Conservation (phyloP, 2,797 vertebrate genomes). For the Helicolenus hilgendorfi region DNA sequence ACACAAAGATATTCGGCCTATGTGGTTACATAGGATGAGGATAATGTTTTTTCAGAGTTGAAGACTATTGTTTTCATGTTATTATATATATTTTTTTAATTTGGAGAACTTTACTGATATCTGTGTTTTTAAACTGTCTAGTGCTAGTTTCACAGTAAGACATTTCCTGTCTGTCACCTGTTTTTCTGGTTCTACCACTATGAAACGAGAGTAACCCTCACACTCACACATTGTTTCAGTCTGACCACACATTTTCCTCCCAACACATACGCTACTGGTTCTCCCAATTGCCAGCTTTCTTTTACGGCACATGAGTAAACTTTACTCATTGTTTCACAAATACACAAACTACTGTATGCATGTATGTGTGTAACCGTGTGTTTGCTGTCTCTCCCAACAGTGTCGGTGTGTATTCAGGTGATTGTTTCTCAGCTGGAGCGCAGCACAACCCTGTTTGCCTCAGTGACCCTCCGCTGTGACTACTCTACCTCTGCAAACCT, state of each 20-base stretch:
- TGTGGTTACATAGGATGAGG: too few relatives aligned
- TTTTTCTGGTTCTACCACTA: slow-evolving; percentile 85
- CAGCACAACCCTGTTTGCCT: slow-evolving; percentile 92
- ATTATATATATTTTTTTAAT: background rate
- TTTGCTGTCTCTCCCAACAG: slow-evolving; percentile 59
- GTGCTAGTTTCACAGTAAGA: slow-evolving; percentile 68
- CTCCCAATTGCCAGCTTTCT: background rate
- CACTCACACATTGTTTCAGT: slow-evolving; percentile 24
- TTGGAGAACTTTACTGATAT: background rate
- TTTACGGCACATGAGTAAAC: background rate
- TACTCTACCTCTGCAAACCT: slow-evolving; percentile 93
- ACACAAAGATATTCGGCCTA: background rate
- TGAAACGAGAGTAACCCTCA: slow-evolving; percentile 48
- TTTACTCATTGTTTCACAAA: background rate
- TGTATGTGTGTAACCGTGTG: slow-evolving; percentile 13
- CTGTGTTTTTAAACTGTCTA: background rate
- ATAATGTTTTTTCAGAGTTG: background rate
- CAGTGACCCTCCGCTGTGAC: slow-evolving; percentile 92
- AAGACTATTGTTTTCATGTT: background rate
- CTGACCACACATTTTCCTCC: background rate
- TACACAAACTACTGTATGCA: slow-evolving; percentile 57
- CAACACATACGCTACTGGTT: background rate
- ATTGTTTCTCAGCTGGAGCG: slow-evolving; percentile 57
- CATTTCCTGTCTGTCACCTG: slow-evolving; percentile 81
- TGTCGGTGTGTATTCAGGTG: slow-evolving; percentile 79